These are phyloP conservation scores for Macrobrachium nipponense DNA, from an alignment of 1,140 invertebrate species.

Conservation along the genomic window DNA sequence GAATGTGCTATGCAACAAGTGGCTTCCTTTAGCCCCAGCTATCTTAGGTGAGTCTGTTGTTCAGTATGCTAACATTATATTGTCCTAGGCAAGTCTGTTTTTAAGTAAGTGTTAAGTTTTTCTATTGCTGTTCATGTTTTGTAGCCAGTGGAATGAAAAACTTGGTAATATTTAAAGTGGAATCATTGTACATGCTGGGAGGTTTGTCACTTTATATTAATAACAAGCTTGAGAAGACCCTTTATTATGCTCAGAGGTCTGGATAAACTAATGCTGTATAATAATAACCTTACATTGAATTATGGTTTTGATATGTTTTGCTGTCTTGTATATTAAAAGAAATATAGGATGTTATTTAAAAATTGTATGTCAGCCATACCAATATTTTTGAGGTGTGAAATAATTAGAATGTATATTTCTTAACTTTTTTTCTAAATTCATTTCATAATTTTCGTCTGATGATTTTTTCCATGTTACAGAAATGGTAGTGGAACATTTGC, in stretches of 20 bases:
- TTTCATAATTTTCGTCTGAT: not conserved
- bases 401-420: too few species aligned
- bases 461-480: constrained; percentile 68
- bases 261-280: too few species aligned
- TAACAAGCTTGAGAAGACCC: too few species aligned
- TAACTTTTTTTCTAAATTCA: too few species aligned
- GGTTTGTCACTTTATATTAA: too few species aligned
- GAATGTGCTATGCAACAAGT: constrained; percentile 85
- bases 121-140: constrained; percentile 5
- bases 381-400: too few species aligned
- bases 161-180: not conserved
- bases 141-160: not conserved
- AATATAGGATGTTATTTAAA: too few species aligned
- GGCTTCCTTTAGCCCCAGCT: constrained; percentile 87
- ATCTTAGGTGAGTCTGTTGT: constrained; percentile 73
- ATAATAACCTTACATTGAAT: too few species aligned
- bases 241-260: too few species aligned
- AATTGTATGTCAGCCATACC: too few species aligned
- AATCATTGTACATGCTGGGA: not conserved
- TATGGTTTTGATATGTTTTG: too few species aligned
- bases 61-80: not conserved
- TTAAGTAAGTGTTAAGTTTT: not conserved
- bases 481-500: constrained; percentile 84
- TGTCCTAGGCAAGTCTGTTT: not conserved
- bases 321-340: too few species aligned